Evolutionary conservation across 2,797 vertebrate species (phyloP).

Genomic region (Falco columbarius): DNA sequence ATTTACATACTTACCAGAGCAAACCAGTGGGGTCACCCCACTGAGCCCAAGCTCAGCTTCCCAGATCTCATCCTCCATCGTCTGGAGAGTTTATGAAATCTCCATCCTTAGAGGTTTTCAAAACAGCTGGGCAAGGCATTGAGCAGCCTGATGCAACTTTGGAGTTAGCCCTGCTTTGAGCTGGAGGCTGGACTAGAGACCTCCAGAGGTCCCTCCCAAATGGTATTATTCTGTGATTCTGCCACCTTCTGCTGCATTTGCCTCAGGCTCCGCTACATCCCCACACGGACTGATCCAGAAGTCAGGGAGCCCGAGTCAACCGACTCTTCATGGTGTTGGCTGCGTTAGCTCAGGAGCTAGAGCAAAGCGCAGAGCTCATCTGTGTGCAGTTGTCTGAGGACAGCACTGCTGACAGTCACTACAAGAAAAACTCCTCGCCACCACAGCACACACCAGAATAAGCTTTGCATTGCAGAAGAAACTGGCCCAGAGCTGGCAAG

Average conservation of each 20-base stretch:
- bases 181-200: not conserved
- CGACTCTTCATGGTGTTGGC: rapidly evolving
- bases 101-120: not conserved
- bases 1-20: not conserved
- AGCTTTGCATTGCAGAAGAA: not conserved
- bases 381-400: not conserved
- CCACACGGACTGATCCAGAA: not conserved
- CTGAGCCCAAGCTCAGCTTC: not conserved
- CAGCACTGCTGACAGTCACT: not conserved
- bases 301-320: not conserved
- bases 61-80: not conserved
- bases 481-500: not conserved
- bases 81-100: not conserved
- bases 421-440: not conserved
- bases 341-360: not conserved
- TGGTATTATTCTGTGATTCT: not conserved
- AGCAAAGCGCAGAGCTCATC: not conserved
- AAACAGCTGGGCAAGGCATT: not conserved
- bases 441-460: not conserved
- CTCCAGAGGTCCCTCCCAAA: not conserved
- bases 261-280: not conserved
- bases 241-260: not conserved
- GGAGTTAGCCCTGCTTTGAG: not conserved
- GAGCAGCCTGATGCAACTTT: not conserved
- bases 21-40: not conserved